Evolutionary conservation across 2,888 invertebrate genomes (phyloP), one percentile per base, ranked within the genome.

Genomic region (Crepidodera aurea): DNA sequence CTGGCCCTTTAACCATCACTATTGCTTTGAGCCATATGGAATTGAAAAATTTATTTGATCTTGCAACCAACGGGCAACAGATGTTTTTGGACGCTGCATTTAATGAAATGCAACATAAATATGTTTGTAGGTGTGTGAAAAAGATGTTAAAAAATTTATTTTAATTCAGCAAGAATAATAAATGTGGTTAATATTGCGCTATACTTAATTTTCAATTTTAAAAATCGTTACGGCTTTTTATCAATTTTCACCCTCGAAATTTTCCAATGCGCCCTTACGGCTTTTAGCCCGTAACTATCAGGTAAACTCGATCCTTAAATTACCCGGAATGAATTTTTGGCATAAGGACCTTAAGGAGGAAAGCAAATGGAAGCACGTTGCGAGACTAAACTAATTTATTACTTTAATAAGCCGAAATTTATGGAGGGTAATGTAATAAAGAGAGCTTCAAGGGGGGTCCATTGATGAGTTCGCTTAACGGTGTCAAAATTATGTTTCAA

Each of bases 381-480:
- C 39, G 39, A 27, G 46, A 50, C 40, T 55, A 54, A 60, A 48
- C 55, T 60, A 60, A 60, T 60, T 60, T 60, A 60, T 60, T 40
- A 16, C 55, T 60, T 55, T 60, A 60, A 60, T 60, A 60, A 57
- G 48, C 37, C 34, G 37, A 13, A 57, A 57, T 57, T 57, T 57
- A 57, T 50, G 44, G 34, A 48, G 48, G 48, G 39, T 57, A 57
- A 48, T 39, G 39, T 27, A 25, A 27, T 56, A 57, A 53, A 53
- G 40, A 56, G 46, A 32, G 25, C n/a, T 56, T 22, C 16, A 34
- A 7, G 40, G 56, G n/a, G 39, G 56, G 37, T 56, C 25, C 48
- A 48, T 57, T 57, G 57, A 48, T 50, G 48, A 8, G 25, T 25
- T 48, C 48, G 16, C 46, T 25, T 22, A 56, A 57, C 25, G 19